These are phyloP conservation scores for Andrena hattorfiana DNA, from an alignment of 2,888 invertebrate species.

Conservation along the genomic window DNA sequence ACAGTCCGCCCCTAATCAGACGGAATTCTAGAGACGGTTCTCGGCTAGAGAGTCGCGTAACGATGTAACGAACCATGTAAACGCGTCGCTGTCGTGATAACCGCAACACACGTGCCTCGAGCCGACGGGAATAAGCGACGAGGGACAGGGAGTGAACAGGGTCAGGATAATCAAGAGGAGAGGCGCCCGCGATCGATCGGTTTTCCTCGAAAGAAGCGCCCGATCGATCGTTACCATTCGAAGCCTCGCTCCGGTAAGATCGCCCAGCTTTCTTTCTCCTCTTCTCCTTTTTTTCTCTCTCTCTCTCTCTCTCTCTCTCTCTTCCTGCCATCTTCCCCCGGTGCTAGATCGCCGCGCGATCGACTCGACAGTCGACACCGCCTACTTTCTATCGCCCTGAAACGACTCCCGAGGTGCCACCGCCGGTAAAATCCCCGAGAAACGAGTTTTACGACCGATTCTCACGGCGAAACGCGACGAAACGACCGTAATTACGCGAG, in stretches of 20 bases:
- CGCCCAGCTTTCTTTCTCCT: constrained; percentile 30
- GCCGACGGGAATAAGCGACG: neutral
- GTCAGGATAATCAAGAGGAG: constrained; percentile 20
- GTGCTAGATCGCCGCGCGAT: constrained; percentile 59
- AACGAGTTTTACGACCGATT: constrained; percentile 70
- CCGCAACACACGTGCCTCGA: constrained; percentile 18
- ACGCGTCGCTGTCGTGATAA: constrained; percentile 50
- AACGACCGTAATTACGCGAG: constrained; percentile 69
- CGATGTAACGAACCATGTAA: constrained; percentile 64
- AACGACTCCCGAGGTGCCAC: constrained; percentile 57
- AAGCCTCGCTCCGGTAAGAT: constrained; percentile 51
- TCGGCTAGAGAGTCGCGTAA: constrained; percentile 35
- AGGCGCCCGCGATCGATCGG: constrained; percentile 52
- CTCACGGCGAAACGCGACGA: constrained; percentile 67
- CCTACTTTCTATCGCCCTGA: constrained; percentile 69
- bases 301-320: neutral
- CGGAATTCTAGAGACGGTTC: constrained; percentile 13
- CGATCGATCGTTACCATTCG: constrained; percentile 64
- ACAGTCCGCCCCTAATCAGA: constrained; percentile 6
- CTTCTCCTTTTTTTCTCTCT: constrained; percentile 14
- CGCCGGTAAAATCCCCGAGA: constrained; percentile 63
- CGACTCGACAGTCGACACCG: constrained; percentile 57
- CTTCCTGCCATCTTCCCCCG: neutral
- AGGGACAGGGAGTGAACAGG: neutral
- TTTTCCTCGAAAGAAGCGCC: constrained; percentile 25